Evolutionary conservation across 2,113 vertebrate species (phyloP).

Genomic region (Xenus cinereus): DNA sequence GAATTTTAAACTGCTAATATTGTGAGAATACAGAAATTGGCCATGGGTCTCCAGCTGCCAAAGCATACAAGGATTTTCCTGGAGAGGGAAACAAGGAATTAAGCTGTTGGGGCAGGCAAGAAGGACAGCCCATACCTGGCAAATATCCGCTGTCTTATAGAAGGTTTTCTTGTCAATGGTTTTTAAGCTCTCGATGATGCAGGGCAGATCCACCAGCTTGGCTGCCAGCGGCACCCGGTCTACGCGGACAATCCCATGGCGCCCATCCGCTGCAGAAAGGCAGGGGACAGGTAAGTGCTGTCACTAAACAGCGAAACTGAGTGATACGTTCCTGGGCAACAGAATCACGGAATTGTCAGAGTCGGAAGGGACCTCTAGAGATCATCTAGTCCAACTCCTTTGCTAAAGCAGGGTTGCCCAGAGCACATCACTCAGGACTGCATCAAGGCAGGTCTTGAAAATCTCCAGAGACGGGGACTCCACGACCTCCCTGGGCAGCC

Average conservation of each 20-base stretch:
- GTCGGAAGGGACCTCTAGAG: too few relatives aligned
- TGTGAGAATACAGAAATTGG: not conserved
- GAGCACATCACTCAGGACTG: too few relatives aligned
- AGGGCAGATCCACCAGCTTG: constrained; percentile 93
- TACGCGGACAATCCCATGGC: constrained; percentile 87
- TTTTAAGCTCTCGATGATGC: constrained; percentile 89
- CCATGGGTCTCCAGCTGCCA: not conserved
- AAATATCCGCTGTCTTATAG: constrained; percentile 95
- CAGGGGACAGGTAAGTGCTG: not conserved
- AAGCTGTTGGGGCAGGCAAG: not conserved
- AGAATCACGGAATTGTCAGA: not conserved
- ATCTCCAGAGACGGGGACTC: too few relatives aligned
- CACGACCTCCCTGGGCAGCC: too few relatives aligned
- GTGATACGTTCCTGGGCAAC: not conserved
- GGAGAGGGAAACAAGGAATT: not conserved
- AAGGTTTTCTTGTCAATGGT: constrained; percentile 93
- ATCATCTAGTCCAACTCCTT: too few relatives aligned
- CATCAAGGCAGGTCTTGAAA: too few relatives aligned
- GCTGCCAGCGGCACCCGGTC: constrained; percentile 88
- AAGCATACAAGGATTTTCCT: not conserved
- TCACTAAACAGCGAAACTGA: not conserved
- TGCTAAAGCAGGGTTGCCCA: too few relatives aligned
- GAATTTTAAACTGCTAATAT: not conserved
- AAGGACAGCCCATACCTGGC: constrained; percentile 82
- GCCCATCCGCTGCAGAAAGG: constrained; percentile 82